phyloP scores from a whole-genome alignment of 2,113 vertebrate species.

The Platanista minor region DNA sequence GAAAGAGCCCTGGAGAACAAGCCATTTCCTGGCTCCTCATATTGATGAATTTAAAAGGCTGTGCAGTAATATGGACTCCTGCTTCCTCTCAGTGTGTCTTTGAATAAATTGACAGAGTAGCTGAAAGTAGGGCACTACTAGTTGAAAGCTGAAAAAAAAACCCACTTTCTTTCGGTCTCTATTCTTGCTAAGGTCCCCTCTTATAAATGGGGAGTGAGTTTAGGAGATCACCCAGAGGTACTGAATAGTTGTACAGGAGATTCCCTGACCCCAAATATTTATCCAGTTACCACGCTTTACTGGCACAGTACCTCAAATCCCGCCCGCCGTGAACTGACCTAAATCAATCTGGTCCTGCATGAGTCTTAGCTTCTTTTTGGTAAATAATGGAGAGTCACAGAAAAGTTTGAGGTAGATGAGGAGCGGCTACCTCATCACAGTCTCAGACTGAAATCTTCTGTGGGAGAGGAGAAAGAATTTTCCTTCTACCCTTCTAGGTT shows the following conservation, averaged over 20 bases:
- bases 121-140: neutral
- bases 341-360: neutral
- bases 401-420: neutral
- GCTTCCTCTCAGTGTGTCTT: constrained; percentile 15
- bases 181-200: neutral
- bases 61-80: neutral
- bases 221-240: neutral
- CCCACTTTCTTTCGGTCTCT: neutral
- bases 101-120: neutral
- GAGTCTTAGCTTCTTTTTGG: neutral
- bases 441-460: neutral
- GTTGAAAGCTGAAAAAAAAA: neutral
- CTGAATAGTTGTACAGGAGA: neutral
- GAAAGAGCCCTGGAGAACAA: constrained; percentile 4
- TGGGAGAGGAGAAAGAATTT: neutral
- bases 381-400: neutral
- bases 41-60: neutral
- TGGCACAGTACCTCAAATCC: neutral
- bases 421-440: neutral
- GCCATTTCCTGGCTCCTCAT: neutral
- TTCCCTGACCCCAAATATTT: neutral
- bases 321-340: neutral
- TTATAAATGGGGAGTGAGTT: neutral
- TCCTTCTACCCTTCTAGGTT: neutral
- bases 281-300: neutral